phyloP scores from a whole-genome alignment of 2,113 vertebrate genomes.

The Dryoscopus gambensis region DNA sequence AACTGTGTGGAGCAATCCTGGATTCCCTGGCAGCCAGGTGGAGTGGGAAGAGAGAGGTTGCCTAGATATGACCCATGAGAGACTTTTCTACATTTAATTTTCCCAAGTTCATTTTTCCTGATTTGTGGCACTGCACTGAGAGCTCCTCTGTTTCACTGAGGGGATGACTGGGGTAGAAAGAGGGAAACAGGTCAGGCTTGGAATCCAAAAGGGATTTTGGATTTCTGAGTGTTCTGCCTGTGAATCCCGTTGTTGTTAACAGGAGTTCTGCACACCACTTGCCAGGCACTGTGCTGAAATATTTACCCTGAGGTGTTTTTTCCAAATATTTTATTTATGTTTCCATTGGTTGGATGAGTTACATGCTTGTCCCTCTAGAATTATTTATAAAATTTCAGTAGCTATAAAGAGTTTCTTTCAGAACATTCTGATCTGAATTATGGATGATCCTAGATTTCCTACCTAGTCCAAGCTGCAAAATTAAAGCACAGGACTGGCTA shows the following conservation, averaged over 20 bases:
- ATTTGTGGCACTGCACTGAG: not conserved
- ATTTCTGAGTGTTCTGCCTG: not conserved
- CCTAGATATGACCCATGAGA: not conserved
- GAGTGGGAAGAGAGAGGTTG: not conserved
- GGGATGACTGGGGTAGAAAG: not conserved
- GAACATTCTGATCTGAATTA: constrained; percentile 58
- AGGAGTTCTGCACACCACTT: not conserved
- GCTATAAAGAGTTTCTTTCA: constrained; percentile 46
- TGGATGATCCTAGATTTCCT: constrained; percentile 45
- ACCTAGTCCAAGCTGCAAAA: constrained; percentile 16
- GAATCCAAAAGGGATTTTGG: not conserved
- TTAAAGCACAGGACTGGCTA: constrained; percentile 15
- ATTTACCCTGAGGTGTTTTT: constrained; percentile 58
- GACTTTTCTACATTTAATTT: not conserved
- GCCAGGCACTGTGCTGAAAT: constrained; percentile 20
- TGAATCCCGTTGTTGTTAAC: constrained; percentile 18
- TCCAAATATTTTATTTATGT: constrained; percentile 62
- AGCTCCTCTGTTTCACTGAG: not conserved
- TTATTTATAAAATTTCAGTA: constrained; percentile 68
- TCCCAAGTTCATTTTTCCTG: not conserved
- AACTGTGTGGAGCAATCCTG: not conserved
- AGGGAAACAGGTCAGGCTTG: not conserved
- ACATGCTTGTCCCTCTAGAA: constrained; percentile 59
- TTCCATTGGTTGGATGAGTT: constrained; percentile 59
- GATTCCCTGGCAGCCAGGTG: not conserved